phyloP scores from a whole-genome alignment of 2,113 vertebrate species.

The Dipodomys spectabilis region DNA sequence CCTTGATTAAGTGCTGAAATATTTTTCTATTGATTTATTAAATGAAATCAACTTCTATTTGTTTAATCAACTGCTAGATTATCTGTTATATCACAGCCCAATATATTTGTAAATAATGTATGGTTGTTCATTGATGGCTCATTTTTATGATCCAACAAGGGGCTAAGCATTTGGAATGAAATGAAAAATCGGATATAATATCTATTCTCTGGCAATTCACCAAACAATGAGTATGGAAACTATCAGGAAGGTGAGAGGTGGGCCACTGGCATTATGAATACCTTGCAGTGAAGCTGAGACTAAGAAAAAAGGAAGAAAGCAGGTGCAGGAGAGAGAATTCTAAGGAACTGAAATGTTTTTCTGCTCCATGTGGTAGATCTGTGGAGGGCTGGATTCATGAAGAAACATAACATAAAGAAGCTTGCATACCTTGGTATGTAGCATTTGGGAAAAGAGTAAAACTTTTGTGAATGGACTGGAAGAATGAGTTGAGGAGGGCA shows the following conservation, averaged over 20 bases:
- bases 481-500: neutral
- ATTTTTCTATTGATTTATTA: neutral
- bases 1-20: neutral
- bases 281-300: neutral
- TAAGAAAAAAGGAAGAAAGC: neutral
- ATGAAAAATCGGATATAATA: neutral
- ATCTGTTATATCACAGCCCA: slow-evolving; percentile 24
- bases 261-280: neutral
- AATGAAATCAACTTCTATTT: neutral
- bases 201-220: neutral
- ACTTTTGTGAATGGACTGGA: neutral
- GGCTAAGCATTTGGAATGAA: neutral
- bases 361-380: too few relatives aligned
- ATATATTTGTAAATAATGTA: neutral
- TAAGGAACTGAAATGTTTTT: neutral
- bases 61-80: neutral
- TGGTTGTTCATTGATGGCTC: neutral
- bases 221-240: neutral
- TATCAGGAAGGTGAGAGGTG: neutral
- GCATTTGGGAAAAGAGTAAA: neutral
- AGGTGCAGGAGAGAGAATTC: neutral
- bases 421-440: neutral
- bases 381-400: neutral
- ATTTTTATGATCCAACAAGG: neutral
- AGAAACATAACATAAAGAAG: neutral